Conservation (phyloP, 2,113 vertebrate species). For the Labeo rohita region DNA sequence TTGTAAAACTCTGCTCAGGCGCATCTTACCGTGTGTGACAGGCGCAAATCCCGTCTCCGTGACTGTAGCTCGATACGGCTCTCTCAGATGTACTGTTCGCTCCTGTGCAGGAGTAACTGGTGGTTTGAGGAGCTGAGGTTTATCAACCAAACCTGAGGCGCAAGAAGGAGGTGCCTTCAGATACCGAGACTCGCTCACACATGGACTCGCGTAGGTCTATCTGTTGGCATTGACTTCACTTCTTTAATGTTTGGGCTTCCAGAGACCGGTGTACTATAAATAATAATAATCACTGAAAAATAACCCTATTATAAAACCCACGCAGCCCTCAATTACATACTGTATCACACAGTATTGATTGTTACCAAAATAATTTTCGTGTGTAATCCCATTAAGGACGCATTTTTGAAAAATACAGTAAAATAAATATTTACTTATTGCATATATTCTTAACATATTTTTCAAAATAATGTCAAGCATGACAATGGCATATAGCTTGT, state of each 20-base stretch:
- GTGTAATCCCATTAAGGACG: too few relatives aligned
- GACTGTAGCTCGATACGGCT: not conserved
- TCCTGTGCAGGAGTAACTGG: not conserved
- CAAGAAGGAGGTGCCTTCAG: conserved; percentile 59
- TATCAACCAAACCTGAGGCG: conserved; percentile 47
- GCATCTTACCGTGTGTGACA: conserved; percentile 12
- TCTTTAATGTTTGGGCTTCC: not conserved
- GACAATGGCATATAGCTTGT: too few relatives aligned
- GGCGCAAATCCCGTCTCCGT: not conserved
- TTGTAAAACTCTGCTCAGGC: not conserved
- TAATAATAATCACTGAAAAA: not conserved
- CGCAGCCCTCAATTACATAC: too few relatives aligned
- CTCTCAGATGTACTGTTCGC: not conserved
- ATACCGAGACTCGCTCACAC: conserved; percentile 3
- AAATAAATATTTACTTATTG: too few relatives aligned
- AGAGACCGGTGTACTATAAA: not conserved
- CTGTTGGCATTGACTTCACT: not conserved
- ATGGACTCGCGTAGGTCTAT: not conserved
- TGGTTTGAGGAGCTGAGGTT: conserved; percentile 43
- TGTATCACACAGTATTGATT: not conserved
- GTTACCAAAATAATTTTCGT: too few relatives aligned
- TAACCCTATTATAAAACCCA: too few relatives aligned
- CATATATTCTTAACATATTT: too few relatives aligned
- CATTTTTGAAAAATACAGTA: too few relatives aligned
- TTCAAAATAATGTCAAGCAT: too few relatives aligned